Evolutionary conservation across 64 coral and sea anemone genomes (phyloP), one percentile per base, ranked within the genome.

Genomic region (Catalaphyllia jardinei): DNA sequence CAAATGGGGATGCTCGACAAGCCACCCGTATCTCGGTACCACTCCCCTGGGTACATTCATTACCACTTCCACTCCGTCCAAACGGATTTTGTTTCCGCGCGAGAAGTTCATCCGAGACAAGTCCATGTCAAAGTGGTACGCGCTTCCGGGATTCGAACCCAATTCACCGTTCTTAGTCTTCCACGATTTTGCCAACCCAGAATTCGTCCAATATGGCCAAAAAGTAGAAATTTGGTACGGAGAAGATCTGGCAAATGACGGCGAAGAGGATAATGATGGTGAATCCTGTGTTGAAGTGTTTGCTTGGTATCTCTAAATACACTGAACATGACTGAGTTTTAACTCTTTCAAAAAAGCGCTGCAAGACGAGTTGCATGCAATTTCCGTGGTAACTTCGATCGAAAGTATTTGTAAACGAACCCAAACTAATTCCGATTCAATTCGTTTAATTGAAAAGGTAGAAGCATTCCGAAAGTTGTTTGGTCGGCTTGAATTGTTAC

Each of bases 181-280:
- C 52, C 72, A 74, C 22, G 89, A 91, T 29, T 75, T 84, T 24
- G 28, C 78, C 19, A 61, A 79, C 28, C 89, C 89, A 4, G 49
- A 82, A 25, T 91, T 75, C 46, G 24, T 91, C 52, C 63, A 63
- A 2, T 35, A 64, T 22, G 64, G 79, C 20, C 72, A 74, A 72
- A 35, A 84, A 76, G 16, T 91, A 7, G 71, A 82, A 71, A 8
- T 91, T 35, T 91, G 89, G 89, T 91, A 85, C 46, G 79, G 89
- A 24, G 89, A 91, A 59, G 89, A 84, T 28, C 50, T 82, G 42
- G 9, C 15, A 19, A 51, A 42, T 8, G 6, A 22, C 18, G 64
- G 30, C 31, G 89, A 84, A 64, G 24, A n/a, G 0, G 57, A 91
- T 31, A 91, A 91, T 18, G 51, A 74, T 22, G 89, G 89, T 0